These are phyloP conservation scores for Vireo altiloquus DNA, from an alignment of 2,113 vertebrate species.

Conservation along the genomic window DNA sequence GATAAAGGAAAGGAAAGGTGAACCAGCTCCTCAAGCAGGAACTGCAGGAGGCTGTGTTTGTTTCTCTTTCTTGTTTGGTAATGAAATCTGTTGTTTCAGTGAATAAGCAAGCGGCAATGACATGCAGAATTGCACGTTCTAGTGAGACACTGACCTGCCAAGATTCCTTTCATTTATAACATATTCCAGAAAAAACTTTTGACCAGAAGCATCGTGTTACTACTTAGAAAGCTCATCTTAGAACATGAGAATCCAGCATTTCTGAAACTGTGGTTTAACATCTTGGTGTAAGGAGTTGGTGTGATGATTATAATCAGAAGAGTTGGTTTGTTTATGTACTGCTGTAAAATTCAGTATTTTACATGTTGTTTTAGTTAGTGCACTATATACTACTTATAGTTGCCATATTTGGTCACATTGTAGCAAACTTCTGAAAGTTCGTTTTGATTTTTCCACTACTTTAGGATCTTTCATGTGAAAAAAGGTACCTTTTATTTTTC, in stretches of 20 bases:
- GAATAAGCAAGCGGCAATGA: constrained; percentile 63
- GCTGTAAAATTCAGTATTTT: not conserved
- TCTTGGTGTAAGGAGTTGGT: not conserved
- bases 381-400: not conserved
- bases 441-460: not conserved
- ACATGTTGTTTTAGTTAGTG: not conserved
- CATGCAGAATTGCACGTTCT: constrained; percentile 75
- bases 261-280: not conserved
- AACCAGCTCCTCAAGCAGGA: constrained; percentile 67
- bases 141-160: constrained; percentile 64
- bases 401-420: not conserved
- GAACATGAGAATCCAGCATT: constrained; percentile 37
- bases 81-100: constrained; percentile 66
- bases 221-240: constrained; percentile 43
- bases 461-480: not conserved
- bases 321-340: not conserved
- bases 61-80: constrained; percentile 74
- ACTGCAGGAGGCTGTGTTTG: constrained; percentile 69
- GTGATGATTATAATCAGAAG: not conserved
- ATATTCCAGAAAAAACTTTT: constrained; percentile 66
- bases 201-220: constrained; percentile 58
- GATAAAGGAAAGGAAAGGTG: constrained; percentile 72
- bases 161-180: constrained; percentile 73
- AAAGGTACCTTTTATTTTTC: not conserved
- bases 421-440: not conserved